Conservation (phyloP, 2,888 invertebrate genomes). For the Apoda limacodes region DNA sequence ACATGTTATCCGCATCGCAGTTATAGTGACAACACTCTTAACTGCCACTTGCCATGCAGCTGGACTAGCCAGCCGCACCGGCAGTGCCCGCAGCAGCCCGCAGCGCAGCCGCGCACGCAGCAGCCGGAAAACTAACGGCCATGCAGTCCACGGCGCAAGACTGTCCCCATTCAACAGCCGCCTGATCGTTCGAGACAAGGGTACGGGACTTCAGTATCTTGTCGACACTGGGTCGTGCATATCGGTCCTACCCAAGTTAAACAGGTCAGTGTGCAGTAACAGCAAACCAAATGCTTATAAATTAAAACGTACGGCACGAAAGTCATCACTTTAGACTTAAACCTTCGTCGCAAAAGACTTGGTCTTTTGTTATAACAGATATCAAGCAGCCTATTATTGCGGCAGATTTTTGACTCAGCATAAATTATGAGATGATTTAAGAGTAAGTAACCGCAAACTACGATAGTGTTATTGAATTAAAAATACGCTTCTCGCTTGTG, state of each 20-base stretch:
- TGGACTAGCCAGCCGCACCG: slow-evolving; percentile 1
- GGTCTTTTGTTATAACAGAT: no score
- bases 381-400: no score
- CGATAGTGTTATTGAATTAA: slow-evolving; percentile 4
- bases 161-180: neutral
- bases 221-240: no score
- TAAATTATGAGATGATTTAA: slow-evolving; percentile 3
- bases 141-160: neutral
- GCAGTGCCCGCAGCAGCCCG: no score
- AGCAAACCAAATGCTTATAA: neutral
- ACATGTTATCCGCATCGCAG: no score
- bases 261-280: neutral
- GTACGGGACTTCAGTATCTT: neutral
- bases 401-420: slow-evolving; percentile 4
- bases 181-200: no score
- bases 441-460: slow-evolving; percentile 2
- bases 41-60: no score
- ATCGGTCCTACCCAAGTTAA: neutral
- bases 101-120: neutral
- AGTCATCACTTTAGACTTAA: no score
- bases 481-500: neutral
- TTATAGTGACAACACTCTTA: no score
- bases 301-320: neutral
- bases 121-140: neutral
- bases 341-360: no score